These are phyloP conservation scores for Phania funesta DNA, from an alignment of 2,888 invertebrate species.

Conservation along the genomic window DNA sequence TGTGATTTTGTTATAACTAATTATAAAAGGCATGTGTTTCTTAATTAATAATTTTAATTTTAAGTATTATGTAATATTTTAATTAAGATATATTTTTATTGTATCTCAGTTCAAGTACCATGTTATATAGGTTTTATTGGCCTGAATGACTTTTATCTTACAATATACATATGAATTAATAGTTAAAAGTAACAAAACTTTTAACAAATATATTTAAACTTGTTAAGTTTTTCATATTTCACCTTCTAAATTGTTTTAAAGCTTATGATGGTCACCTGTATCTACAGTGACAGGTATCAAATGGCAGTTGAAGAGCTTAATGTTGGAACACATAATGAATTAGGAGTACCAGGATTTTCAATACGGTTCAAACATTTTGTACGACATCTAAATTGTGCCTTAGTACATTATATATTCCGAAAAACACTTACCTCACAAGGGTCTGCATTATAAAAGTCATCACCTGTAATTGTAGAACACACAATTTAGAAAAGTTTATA, in stretches of 20 bases:
- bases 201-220: too few species aligned
- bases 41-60: too few species aligned
- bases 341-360: background rate
- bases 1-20: too few species aligned
- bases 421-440: slow-evolving; percentile 72
- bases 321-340: background rate
- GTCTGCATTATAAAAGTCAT: slow-evolving; percentile 80
- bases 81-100: too few species aligned
- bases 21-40: too few species aligned
- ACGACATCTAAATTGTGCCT: background rate
- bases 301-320: background rate
- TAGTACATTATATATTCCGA: background rate
- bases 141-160: too few species aligned
- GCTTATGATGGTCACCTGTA: background rate
- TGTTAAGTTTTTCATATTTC: too few species aligned
- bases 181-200: too few species aligned
- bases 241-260: background rate
- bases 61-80: too few species aligned
- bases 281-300: background rate
- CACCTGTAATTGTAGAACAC: slow-evolving; percentile 81
- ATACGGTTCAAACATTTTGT: background rate
- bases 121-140: too few species aligned
- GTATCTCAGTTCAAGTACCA: too few species aligned
- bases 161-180: too few species aligned
- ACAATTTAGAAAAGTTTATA: background rate